Evolutionary conservation across 1,140 invertebrate species (phyloP), one percentile per base, ranked within the genome.

Genomic region (Drosophila lacertosa): DNA sequence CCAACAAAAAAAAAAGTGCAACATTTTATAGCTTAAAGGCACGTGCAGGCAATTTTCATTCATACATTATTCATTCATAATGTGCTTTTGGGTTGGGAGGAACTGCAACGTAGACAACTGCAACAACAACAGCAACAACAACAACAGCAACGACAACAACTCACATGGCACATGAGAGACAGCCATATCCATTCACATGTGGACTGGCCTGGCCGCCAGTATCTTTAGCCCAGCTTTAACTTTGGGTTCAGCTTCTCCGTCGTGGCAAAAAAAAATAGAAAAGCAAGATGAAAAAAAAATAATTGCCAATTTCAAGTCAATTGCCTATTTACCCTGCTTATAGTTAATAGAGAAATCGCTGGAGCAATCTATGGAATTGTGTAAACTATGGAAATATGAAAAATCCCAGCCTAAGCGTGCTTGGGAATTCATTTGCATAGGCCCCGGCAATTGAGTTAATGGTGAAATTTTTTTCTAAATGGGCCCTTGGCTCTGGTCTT

Each of bases 1-100:
- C 53, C 58, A 67, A 44, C 45, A 6, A 18, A 20, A 37, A 66
- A 60, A 59, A 76, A 59, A 89, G 84, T 89, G 84, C 77, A 77
- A 89, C 74, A 77, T 89, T 89, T 89, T 81, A 81, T 89, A 81
- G 84, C 84, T 77, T 53, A 50, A 74, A 79, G 84, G 86, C 84
- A 89, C 84, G 84, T 89, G 84, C 81, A 89, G 77, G 84, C 84
- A 89, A 89, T 89, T 89, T 89, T 89, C 84, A 89, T 89, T 89
- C 84, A 89, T 89, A 89, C 84, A 89, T 89, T 89, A 89, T 89
- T 89, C 84, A 89, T 89, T 89, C 84, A 86, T 89, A 86, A 89
- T 89, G 80, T 81, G 55, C 74, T 59, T 59, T 67, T 64, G 55
- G 50, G 69, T 74, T 71, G 59, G 63, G 44, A 63, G 71, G 59